Evolutionary conservation across 2,113 vertebrate species (phyloP).

Genomic region (Zosterops hypoxanthus): DNA sequence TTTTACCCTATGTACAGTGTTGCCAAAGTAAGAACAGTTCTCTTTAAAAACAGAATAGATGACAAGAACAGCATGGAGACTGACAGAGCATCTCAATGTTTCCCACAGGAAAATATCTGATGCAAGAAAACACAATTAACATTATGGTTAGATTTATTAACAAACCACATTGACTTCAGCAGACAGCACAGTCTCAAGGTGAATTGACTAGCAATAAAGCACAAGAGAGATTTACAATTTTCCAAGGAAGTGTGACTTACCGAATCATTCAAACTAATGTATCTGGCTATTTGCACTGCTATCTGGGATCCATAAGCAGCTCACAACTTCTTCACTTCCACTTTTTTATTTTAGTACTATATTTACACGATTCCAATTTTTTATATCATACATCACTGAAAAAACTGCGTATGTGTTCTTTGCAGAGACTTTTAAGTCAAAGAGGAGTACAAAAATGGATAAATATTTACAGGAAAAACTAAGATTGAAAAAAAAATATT

Average conservation of each 20-base stretch:
- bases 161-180: not conserved
- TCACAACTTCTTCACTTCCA: not conserved
- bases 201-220: not conserved
- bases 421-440: not conserved
- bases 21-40: not conserved
- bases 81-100: not conserved
- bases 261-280: not conserved
- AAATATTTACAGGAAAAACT: not conserved
- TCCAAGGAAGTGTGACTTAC: not conserved
- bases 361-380: not conserved
- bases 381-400: not conserved
- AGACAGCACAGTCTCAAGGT: not conserved
- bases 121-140: not conserved
- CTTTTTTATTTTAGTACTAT: not conserved
- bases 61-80: not conserved
- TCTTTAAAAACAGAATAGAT: not conserved
- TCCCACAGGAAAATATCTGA: not conserved
- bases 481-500: not conserved
- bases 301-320: not conserved
- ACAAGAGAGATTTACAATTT: not conserved
- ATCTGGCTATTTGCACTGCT: not conserved
- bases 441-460: not conserved
- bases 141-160: not conserved
- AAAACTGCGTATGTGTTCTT: not conserved
- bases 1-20: not conserved